Percentiles rank a stretch among this genome's conserved stretches.
Evolutionary conservation across 1,140 invertebrate genomes (phyloP).

Genomic region (Drosophila pseudoananassae): DNA sequence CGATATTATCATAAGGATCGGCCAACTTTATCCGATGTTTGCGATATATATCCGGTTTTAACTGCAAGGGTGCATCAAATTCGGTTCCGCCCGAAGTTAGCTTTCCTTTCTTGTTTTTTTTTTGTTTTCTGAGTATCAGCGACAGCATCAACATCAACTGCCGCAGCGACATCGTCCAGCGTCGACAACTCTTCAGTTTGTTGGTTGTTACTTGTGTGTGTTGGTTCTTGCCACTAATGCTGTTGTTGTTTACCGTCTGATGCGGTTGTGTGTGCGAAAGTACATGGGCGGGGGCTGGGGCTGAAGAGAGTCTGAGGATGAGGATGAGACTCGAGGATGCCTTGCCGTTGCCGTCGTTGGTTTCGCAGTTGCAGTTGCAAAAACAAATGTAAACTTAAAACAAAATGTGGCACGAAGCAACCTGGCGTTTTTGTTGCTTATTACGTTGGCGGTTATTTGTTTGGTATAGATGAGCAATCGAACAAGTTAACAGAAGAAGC

Average conservation of each 20-base stretch:
- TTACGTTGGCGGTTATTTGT: slow-evolving; percentile 32
- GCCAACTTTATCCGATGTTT: too few species aligned
- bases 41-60: too few species aligned
- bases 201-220: slow-evolving; percentile 28
- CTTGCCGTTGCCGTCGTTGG: slow-evolving; percentile 44
- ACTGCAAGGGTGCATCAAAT: too few species aligned
- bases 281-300: not conserved
- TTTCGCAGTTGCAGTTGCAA: slow-evolving; percentile 21
- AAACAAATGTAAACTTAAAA: slow-evolving; percentile 75
- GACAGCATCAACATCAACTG: slow-evolving; percentile 8
- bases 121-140: not conserved
- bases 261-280: slow-evolving; percentile 39
- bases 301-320: not conserved
- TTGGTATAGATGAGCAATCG: slow-evolving; percentile 34
- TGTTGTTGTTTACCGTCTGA: slow-evolving; percentile 28
- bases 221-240: slow-evolving; percentile 14
- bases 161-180: slow-evolving; percentile 64
- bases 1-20: too few species aligned
- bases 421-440: slow-evolving; percentile 18
- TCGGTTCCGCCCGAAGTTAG: too few species aligned
- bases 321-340: slow-evolving; percentile 30
- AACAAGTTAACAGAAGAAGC: not conserved
- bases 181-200: slow-evolving; percentile 76
- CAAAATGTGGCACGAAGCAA: slow-evolving; percentile 77
- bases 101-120: not conserved